Conservation (phyloP, 2,797 vertebrate genomes). For the Spinibarbus caldwelli region DNA sequence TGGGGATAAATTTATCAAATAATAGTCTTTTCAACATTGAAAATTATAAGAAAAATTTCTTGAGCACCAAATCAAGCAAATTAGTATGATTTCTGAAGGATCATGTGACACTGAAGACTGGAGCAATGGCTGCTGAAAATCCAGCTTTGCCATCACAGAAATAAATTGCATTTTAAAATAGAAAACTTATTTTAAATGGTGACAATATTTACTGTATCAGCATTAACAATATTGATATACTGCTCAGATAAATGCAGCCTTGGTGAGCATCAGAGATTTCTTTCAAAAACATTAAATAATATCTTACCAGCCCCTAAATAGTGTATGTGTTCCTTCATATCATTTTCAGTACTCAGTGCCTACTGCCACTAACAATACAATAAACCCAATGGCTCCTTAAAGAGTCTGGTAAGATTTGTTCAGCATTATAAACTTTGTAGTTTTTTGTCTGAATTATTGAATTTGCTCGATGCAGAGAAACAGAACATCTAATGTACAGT, state of each 20-base stretch:
- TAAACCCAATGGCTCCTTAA: slow-evolving; percentile 9
- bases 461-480: background rate
- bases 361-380: slow-evolving; percentile 23
- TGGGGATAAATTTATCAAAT: no score
- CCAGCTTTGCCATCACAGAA: background rate
- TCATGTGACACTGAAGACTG: background rate
- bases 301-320: no score
- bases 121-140: background rate
- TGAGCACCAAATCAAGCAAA: background rate
- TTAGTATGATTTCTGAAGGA: background rate
- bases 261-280: background rate
- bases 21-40: background rate
- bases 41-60: background rate
- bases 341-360: background rate
- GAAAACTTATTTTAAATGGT: no score
- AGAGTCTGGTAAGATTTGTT: background rate
- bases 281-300: background rate
- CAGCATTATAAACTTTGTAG: slow-evolving; percentile 22
- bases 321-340: background rate
- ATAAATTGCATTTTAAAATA: background rate
- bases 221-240: background rate
- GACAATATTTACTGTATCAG: background rate
- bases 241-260: background rate
- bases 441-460: background rate
- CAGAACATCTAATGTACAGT: background rate